Conservation (phyloP, 2,113 vertebrate species). For the Mola mola region DNA sequence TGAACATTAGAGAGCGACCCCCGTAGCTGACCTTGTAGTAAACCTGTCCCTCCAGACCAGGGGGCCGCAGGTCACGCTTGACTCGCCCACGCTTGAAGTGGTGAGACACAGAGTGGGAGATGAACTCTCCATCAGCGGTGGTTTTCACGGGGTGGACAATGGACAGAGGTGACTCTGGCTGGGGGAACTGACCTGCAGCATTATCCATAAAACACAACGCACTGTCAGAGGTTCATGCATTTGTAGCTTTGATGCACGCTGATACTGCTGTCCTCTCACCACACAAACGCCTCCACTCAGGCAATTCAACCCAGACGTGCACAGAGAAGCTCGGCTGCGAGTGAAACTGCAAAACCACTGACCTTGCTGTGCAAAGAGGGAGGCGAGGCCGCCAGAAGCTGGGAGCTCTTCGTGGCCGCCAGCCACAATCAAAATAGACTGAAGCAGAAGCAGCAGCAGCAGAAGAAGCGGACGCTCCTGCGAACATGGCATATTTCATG, state of each 20-base stretch:
- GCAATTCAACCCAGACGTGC: constrained; percentile 9
- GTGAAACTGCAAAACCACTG: constrained; percentile 67
- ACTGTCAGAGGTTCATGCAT: no score
- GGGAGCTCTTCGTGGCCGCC: constrained; percentile 75
- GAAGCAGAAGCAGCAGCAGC: constrained; percentile 63
- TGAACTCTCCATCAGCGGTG: constrained; percentile 82
- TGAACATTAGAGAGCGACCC: constrained; percentile 85
- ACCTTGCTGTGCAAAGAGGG: constrained; percentile 89
- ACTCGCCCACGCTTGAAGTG: constrained; percentile 67
- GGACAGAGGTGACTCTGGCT: constrained; percentile 77
- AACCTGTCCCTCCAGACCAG: constrained; percentile 66
- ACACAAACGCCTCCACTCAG: neutral
- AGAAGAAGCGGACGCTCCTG: constrained; percentile 80
- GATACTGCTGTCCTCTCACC: neutral
- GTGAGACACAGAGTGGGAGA: constrained; percentile 86
- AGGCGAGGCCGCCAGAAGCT: constrained; percentile 72
- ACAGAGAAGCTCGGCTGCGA: neutral
- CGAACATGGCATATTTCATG: constrained; percentile 87
- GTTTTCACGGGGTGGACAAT: constrained; percentile 87
- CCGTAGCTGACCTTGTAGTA: constrained; percentile 87
- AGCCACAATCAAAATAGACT: constrained; percentile 79
- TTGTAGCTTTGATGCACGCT: neutral
- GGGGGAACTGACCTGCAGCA: constrained; percentile 66
- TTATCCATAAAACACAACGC: neutral
- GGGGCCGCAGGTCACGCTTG: constrained; percentile 78